Conservation (phyloP, 2,888 invertebrate species). For the Agrotis segetum region DNA sequence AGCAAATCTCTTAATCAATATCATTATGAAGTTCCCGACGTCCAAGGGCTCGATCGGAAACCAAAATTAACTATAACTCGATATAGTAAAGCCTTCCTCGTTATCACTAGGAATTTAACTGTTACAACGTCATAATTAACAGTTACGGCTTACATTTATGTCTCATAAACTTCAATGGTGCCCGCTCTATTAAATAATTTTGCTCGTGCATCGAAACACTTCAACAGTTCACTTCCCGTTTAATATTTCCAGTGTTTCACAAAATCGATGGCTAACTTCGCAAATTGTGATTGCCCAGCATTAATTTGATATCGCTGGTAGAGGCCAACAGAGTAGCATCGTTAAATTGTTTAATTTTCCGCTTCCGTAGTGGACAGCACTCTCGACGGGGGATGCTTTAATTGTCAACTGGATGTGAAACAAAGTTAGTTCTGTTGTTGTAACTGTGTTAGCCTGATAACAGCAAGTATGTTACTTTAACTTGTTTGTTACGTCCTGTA, state of each 20-base stretch:
- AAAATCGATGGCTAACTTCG: constrained; percentile 57
- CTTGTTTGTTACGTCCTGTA: constrained; percentile 5
- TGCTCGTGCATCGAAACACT: constrained; percentile 10
- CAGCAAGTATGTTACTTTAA: constrained; percentile 13
- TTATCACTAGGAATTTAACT: constrained; percentile 16
- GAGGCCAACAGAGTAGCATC: constrained; percentile 31
- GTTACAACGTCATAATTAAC: constrained; percentile 29
- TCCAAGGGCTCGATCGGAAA: constrained; percentile 9
- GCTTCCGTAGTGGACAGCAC: constrained; percentile 48
- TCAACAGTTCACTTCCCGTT: constrained; percentile 7
- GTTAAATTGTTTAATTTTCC: constrained; percentile 68
- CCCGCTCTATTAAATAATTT: constrained; percentile 32
- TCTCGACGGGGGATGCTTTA: constrained; percentile 58
- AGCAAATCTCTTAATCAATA: constrained; percentile 8
- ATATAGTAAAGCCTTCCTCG: constrained; percentile 17
- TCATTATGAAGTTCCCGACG: neutral
- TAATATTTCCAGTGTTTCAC: constrained; percentile 33
- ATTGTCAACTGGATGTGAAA: constrained; percentile 63
- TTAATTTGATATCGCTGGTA: constrained; percentile 40
- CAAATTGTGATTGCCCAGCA: constrained; percentile 42
- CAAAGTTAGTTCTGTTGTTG: constrained; percentile 43
- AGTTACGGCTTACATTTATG: constrained; percentile 12
- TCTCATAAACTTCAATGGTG: constrained; percentile 36
- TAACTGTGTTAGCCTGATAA: constrained; percentile 27
- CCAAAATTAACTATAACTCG: constrained; percentile 9